phyloP scores from a whole-genome alignment of 2,797 vertebrate genomes.

The Prionace glauca region DNA sequence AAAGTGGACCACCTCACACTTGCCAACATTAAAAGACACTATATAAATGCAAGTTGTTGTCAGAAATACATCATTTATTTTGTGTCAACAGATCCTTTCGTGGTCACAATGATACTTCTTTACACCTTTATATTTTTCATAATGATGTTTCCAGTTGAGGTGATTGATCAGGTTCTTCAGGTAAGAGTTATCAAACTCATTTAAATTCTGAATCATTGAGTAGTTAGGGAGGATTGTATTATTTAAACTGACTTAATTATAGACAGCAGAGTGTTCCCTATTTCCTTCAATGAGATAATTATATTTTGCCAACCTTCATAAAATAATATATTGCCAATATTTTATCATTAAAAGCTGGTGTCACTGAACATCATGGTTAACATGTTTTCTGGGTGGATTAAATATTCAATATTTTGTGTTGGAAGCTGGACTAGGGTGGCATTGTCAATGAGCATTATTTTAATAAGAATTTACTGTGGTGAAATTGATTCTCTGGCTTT shows the following conservation, averaged over 20 bases:
- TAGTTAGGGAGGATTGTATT: not conserved
- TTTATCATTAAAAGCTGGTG: not conserved
- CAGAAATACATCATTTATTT: not conserved
- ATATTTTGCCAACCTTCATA: not conserved
- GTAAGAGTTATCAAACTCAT: slow-evolving; percentile 55
- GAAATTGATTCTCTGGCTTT: too few relatives aligned
- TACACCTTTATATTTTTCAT: slow-evolving; percentile 78
- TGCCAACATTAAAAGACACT: too few relatives aligned
- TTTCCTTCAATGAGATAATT: not conserved
- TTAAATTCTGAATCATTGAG: not conserved
- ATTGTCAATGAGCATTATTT: too few relatives aligned
- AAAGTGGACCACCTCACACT: too few relatives aligned
- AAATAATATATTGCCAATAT: not conserved
- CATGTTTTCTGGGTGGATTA: too few relatives aligned
- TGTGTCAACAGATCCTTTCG: slow-evolving; percentile 66
- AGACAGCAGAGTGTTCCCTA: not conserved
- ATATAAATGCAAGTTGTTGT: not conserved
- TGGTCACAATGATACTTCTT: slow-evolving; percentile 68
- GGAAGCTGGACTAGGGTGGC: too few relatives aligned
- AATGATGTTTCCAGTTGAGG: slow-evolving; percentile 72
- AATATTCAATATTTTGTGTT: too few relatives aligned
- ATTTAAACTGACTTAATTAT: not conserved
- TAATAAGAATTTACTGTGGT: too few relatives aligned
- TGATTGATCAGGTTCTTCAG: slow-evolving; percentile 71
- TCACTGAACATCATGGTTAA: too few relatives aligned